These are phyloP conservation scores for Tanaodytes sp. DNA, from an alignment of 2,888 invertebrate genomes.

Conservation along the genomic window DNA sequence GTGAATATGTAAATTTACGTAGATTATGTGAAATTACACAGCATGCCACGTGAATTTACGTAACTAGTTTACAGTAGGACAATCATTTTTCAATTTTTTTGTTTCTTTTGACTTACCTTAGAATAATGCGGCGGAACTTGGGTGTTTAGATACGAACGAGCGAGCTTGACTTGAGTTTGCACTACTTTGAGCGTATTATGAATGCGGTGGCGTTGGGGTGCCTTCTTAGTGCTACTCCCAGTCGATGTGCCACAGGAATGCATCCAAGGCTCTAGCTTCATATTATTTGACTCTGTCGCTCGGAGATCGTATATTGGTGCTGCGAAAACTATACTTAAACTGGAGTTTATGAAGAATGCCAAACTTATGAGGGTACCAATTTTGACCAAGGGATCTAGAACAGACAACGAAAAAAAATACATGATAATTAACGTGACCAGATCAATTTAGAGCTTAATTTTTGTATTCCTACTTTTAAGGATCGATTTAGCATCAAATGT, in stretches of 20 bases:
- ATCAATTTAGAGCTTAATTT: too few species aligned
- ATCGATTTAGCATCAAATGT: too few species aligned
- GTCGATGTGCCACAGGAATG: conserved; percentile 69
- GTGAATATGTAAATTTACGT: too few species aligned
- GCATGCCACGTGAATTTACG: too few species aligned
- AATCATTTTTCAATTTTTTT: too few species aligned
- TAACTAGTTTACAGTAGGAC: too few species aligned
- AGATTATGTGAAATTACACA: too few species aligned
- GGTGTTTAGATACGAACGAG: conserved; percentile 69
- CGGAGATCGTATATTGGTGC: conserved; percentile 63
- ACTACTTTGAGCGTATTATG: conserved; percentile 68
- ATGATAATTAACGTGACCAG: too few species aligned
- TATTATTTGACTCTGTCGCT: conserved; percentile 55
- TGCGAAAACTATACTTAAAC: conserved; percentile 61
- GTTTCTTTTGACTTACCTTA: conserved; percentile 67
- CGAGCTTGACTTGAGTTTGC: conserved; percentile 69
- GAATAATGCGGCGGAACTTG: conserved; percentile 67
- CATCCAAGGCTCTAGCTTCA: conserved; percentile 66
- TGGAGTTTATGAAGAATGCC: conserved; percentile 67
- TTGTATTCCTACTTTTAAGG: too few species aligned
- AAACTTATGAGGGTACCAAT: conserved; percentile 69
- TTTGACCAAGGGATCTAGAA: conserved; percentile 71
- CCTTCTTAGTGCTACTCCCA: conserved; percentile 60
- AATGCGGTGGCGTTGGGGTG: conserved; percentile 65
- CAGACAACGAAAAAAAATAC: neutral